Evolutionary conservation across 1,140 invertebrate species (phyloP).

Genomic region (Laupala kohalensis): DNA sequence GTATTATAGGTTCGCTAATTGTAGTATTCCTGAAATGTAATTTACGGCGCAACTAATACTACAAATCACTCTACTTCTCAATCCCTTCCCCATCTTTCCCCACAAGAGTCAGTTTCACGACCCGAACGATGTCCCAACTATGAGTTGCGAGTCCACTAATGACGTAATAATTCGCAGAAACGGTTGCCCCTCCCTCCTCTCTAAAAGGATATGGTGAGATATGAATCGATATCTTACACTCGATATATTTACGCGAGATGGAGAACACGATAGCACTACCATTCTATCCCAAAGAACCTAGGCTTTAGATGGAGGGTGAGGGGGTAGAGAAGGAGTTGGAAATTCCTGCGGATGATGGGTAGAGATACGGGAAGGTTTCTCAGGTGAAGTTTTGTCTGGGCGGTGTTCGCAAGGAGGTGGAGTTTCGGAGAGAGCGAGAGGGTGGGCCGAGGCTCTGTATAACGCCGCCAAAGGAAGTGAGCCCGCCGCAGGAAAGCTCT

Average conservation of each 20-base stretch:
- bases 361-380: background rate
- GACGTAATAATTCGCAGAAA: background rate
- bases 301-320: background rate
- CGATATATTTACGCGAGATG: background rate
- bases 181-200: background rate
- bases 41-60: background rate
- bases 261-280: background rate
- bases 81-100: background rate
- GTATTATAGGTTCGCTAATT: no score
- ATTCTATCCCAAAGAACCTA: background rate
- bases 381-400: background rate
- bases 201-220: background rate
- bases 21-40: background rate
- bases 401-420: no score
- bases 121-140: background rate
- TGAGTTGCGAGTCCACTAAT: background rate
- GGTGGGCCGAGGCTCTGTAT: background rate
- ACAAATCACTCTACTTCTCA: background rate
- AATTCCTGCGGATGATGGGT: background rate
- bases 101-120: background rate
- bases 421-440: background rate
- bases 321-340: background rate
- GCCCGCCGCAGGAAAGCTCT: background rate
- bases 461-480: background rate
- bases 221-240: background rate